Evolutionary conservation across 2,797 vertebrate species (phyloP), one percentile per base, ranked within the genome.

Genomic region (Alcedo atthis): DNA sequence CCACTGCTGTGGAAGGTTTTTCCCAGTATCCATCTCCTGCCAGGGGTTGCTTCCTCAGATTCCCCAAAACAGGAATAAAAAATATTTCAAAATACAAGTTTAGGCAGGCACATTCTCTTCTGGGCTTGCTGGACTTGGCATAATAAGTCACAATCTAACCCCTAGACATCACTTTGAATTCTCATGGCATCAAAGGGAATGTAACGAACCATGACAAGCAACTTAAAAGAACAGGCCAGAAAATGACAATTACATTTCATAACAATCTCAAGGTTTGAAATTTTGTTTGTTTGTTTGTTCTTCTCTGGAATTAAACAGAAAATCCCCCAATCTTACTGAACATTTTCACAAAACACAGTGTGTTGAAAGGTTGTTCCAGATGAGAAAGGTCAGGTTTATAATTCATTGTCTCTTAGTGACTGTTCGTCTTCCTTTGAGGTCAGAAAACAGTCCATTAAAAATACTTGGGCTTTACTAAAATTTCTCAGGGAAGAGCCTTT

Each of bases 101-200:
- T 57, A 94, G 79, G 92, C 83, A 92, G 94, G 73, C 69, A 66
- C 6, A 40, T 64, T 6, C 70, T 95, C 85, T 92, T 92, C 70
- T 63, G 68, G 66, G 76, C 68, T 92, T 88, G 43, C 89, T 93
- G 88, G 84, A 87, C 86, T 80, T 90, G 88, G 90, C 77, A 92
- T 94, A 94, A 49, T 85, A 95, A 94, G 89, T 69, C 91, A 91
- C 83, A 90, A 7, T 92, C 79, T 94, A 95, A 94, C 81, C 88
- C 64, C 58, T 93, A 90, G 84, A 94, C 81, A 93, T 92, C 71
- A 75, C 88, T 96, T 96, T 94, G 94, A 95, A 95, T 88, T 94
- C 81, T 78, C 69, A 49, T 66, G 55, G 86, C 92, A 94, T 96
- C 86, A 95, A 94, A 95, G 79, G 58, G 79, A 93, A 85, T 55